Percentiles rank a stretch among this genome's conserved stretches.
Evolutionary conservation across 2,113 vertebrate genomes (phyloP).

Genomic region (Entelurus aequoreus): DNA sequence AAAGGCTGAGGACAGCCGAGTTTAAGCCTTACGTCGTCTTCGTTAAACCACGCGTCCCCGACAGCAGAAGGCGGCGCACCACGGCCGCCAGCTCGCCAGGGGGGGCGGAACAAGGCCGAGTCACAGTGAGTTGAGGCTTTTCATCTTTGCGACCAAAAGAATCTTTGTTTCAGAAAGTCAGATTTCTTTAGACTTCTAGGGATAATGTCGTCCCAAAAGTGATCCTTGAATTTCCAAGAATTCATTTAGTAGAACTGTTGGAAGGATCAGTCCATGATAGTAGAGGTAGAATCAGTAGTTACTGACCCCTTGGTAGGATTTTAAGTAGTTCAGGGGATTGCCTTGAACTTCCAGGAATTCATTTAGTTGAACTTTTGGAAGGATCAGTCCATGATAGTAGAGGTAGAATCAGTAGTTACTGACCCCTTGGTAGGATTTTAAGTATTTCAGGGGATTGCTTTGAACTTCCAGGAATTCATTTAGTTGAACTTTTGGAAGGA

Average conservation of each 20-base stretch:
- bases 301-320: too few species aligned
- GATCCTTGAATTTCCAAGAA: background rate
- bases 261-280: too few species aligned
- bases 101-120: constrained; percentile 75
- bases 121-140: constrained; percentile 59
- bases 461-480: background rate
- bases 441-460: too few species aligned
- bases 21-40: constrained; percentile 92
- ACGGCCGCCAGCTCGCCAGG: constrained; percentile 69
- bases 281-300: too few species aligned
- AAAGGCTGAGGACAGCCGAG: constrained; percentile 83
- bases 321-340: too few species aligned
- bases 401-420: too few species aligned
- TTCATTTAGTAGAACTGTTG: background rate
- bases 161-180: too few species aligned
- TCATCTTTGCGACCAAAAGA: background rate
- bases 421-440: too few species aligned
- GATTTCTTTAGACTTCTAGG: too few species aligned
- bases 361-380: background rate
- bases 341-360: background rate
- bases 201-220: background rate
- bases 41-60: constrained; percentile 83
- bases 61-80: constrained; percentile 74
- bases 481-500: background rate
- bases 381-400: too few species aligned